Evolutionary conservation across 2,797 vertebrate species (phyloP), one percentile per base, ranked within the genome.

Genomic region (Pogoniulus pusillus): DNA sequence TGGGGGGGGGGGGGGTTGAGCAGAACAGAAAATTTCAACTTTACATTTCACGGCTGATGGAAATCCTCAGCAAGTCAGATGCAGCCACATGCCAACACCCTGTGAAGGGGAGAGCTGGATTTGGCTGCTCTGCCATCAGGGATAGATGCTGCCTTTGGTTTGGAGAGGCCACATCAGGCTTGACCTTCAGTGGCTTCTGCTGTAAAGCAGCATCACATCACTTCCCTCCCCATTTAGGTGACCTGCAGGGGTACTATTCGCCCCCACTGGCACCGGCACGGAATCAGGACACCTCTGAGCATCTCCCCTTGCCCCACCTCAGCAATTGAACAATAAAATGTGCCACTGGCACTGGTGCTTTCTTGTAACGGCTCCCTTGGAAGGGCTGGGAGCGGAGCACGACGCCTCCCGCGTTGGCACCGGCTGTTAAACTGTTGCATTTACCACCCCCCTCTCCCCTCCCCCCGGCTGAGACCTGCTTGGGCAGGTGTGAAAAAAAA

Each of bases 201-300:
- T 18, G 5, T 27, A 29, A 69, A 74, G 2, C 29, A 27, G 29
- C 26, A 13, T 13, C 32, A 10, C 16, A 54, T 24, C 34, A 1
- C 8, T 35, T 41, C 27, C 8, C 3, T 2, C 19, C 32, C 26
- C 8, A 3, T 58, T 58, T 45, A 30, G 20, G 49, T 53, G 58
- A 63, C 45, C 76, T 17, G 12, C 20, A 54, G 71, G 3, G 0
- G 11, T 41, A 64, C 69, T 5, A 0, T 26, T 70, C 39, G 6
- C 10, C 45, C 51, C 54, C 1, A 4, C 29, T 11, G 3, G 66
- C 7, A 3, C 19, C 9, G 1, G 53, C 16, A 2, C 1, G 1
- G 54, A 62, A 41, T 65, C 65, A 55, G 81, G n/a, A 57, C 30
- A 24, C 16, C 24, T 23, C 5, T 7, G 3, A 6, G 27, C 68